Percentiles rank a stretch among this genome's conserved stretches.
Conservation (phyloP, 2,888 invertebrate genomes). For the Dynastes maya region DNA sequence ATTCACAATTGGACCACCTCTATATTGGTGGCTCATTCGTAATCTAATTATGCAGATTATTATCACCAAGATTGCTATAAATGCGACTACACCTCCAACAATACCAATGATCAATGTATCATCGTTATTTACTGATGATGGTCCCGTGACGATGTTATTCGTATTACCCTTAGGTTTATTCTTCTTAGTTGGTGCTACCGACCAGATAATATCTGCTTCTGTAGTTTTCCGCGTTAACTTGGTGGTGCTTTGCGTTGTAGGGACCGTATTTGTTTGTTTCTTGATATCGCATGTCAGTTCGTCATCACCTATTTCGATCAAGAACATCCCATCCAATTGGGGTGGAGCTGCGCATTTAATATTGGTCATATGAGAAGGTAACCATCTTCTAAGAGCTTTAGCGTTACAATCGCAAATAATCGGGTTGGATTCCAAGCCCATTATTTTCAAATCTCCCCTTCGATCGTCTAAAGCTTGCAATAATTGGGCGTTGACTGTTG, state of each 20-base stretch:
- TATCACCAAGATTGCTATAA: conserved; percentile 90
- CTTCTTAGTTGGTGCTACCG: conserved; percentile 81
- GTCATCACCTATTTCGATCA: conserved; percentile 86
- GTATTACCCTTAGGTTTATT: conserved; percentile 69
- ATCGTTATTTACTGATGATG: conserved; percentile 83
- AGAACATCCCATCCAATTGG: conserved; percentile 78
- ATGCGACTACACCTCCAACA: conserved; percentile 92
- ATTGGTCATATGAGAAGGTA: conserved; percentile 78
- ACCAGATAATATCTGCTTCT: conserved; percentile 93
- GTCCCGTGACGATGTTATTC: conserved; percentile 75
- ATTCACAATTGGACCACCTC: conserved; percentile 79
- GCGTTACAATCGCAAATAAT: conserved; percentile 90
- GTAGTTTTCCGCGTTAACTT: conserved; percentile 76
- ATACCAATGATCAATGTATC: conserved; percentile 96
- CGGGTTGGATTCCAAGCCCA: conserved; percentile 85
- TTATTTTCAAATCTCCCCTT: conserved; percentile 81
- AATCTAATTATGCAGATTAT: conserved; percentile 89
- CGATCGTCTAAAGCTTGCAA: conserved; percentile 87
- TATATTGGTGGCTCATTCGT: conserved; percentile 76
- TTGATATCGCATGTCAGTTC: conserved; percentile 85
- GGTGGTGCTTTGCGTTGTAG: conserved; percentile 70
- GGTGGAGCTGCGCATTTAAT: conserved; percentile 79
- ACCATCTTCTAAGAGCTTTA: conserved; percentile 85
- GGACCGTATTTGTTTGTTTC: conserved; percentile 74
- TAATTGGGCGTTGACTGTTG: conserved; percentile 84